Percentiles rank a stretch among this genome's conserved stretches.
phyloP scores from a whole-genome alignment of 2,888 invertebrate genomes.

The Cerceris ruficornis region DNA sequence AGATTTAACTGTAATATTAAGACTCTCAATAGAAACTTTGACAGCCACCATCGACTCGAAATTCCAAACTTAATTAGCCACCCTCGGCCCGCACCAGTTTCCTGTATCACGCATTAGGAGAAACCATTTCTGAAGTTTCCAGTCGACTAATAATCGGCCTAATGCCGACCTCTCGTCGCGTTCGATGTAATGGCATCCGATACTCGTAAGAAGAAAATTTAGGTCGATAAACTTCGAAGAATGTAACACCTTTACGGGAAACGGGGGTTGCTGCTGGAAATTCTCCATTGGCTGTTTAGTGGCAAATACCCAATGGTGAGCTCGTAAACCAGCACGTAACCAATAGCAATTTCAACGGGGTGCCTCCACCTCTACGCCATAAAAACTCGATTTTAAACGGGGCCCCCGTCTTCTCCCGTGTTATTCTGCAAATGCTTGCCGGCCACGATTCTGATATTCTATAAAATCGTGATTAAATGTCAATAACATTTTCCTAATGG shows the following conservation, averaged over 20 bases:
- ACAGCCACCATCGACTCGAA: too few relatives aligned
- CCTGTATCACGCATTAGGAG: background rate
- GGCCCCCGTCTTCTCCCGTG: background rate
- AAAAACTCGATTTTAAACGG: slow-evolving; percentile 40
- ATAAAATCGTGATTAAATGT: slow-evolving; percentile 38
- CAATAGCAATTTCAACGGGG: slow-evolving; percentile 53
- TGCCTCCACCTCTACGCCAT: slow-evolving; percentile 4
- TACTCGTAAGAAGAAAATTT: slow-evolving; percentile 26
- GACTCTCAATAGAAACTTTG: too few relatives aligned
- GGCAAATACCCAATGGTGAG: slow-evolving; percentile 41
- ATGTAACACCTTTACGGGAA: slow-evolving; percentile 35
- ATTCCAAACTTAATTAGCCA: too few relatives aligned
- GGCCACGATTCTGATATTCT: slow-evolving; percentile 29
- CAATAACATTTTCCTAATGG: slow-evolving; percentile 1
- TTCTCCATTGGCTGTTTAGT: slow-evolving; percentile 57
- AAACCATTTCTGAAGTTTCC: slow-evolving; percentile 10
- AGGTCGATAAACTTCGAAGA: slow-evolving; percentile 37
- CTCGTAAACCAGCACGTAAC: slow-evolving; percentile 56
- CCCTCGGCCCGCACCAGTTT: background rate
- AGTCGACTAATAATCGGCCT: slow-evolving; percentile 12
- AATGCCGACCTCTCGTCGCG: slow-evolving; percentile 1
- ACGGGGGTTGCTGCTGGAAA: slow-evolving; percentile 35
- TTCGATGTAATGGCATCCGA: background rate
- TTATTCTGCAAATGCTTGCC: background rate
- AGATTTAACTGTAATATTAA: too few relatives aligned